These are phyloP conservation scores for Pandion haliaetus DNA, from an alignment of 2,113 vertebrate species.

Conservation along the genomic window DNA sequence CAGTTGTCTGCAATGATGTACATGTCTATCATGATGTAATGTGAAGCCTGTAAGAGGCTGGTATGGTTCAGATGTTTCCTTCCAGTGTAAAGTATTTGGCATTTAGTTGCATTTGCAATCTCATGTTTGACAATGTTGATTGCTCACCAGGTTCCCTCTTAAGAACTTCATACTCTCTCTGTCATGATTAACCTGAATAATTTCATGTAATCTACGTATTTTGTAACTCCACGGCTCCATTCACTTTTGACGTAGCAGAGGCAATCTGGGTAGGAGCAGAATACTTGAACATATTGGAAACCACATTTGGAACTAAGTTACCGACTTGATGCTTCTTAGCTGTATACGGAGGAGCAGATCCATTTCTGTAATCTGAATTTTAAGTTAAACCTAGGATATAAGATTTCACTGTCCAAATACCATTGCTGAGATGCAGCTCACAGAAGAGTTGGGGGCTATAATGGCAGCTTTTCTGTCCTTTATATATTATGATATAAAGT, in stretches of 20 bases:
- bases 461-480: not conserved
- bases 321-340: not conserved
- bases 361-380: not conserved
- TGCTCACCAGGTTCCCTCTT: not conserved
- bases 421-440: not conserved
- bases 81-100: not conserved
- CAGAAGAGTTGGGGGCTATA: not conserved
- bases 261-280: not conserved
- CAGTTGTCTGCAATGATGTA: not conserved
- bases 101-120: not conserved
- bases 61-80: not conserved
- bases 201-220: not conserved
- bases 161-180: not conserved
- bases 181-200: constrained; percentile 8
- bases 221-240: not conserved
- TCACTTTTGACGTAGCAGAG: not conserved
- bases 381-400: not conserved
- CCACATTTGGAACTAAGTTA: not conserved
- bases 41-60: not conserved
- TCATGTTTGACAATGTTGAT: not conserved
- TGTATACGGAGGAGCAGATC: not conserved
- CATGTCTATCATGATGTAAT: not conserved
- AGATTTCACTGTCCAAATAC: not conserved
- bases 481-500: no score
- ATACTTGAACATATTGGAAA: not conserved